Evolutionary conservation across 2,888 invertebrate genomes (phyloP), one percentile per base, ranked within the genome.

Genomic region (Andrena fulva): DNA sequence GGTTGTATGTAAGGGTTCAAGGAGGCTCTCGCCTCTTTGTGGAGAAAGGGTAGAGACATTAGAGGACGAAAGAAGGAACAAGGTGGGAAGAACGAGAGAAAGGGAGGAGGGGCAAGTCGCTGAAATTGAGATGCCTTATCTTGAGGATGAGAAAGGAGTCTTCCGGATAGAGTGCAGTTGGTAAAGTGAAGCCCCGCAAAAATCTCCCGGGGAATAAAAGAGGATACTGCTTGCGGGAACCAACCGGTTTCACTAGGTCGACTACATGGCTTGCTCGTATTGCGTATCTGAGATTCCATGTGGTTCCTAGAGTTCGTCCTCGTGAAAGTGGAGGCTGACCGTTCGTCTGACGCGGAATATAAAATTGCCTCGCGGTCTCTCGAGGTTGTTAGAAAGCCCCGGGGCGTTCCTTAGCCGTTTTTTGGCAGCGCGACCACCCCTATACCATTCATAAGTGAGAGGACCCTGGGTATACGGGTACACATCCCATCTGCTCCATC

Each of bases 121-220:
- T 88, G 90, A 91, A 93, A 91, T 91, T 90, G 91, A 91, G 91
- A 91, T 91, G 88, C 89, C 91, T 92, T 92, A 93, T 92, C 92
- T 89, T 85, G 87, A 78, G 87, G 84, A 90, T 87, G 87, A 90
- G 87, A 85, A 88, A 87, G 86, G 84, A 86, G 90, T 87, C 89
- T 86, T 86, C 80, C 80, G 83, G 82, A 87, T 87, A 84, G 86
- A 88, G 89, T 87, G 87, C 85, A 89, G 89, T 84, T 74, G 82
- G 80, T 75, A 84, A 85, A 85, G 77, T 78, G 82, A 86, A 84
- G 87, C 84, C 80, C 85, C 86, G 81, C 87, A 87, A 89, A 90
- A 90, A 89, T 90, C 90, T 90, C 90, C 60, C 74, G 87, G 87
- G 91, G 90, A 90, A 90, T 90, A 88, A 89, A 84, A 82, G 84